Base-by-base conservation (phyloP, 1,140 invertebrate genomes). In the Melipona quadrifasciata region DNA sequence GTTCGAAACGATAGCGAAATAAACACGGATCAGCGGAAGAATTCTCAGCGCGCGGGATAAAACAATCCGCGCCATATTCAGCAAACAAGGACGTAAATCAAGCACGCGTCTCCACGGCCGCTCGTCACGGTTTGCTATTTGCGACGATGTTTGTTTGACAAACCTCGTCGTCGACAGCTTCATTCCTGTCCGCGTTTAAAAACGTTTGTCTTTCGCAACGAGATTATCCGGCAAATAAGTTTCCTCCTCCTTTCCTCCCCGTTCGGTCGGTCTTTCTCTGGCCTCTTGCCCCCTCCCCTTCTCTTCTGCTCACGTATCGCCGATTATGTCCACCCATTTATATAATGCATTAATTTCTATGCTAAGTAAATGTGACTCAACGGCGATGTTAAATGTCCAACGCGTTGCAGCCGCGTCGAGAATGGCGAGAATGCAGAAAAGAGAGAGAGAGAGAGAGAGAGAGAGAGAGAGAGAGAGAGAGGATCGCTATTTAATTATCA, bases 311-410 rank as follows among this genome's bases (percentile, higher is more conserved):
- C 24, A 1, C 4, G 27, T n/a, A 14, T 47, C 64, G 8, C 14
- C 24, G 53, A 51, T 58, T 57, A 68, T 53, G 65, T 51, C 79
- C 82, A 31, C 10, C 75, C 27, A 70, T 78, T 71, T 78, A 53
- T 83, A 64, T 83, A 79, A 83, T 61, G 55, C 82, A 67, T 83
- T 83, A 83, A 83, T 83, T 78, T 83, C 82, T 83, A 83, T 83
- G 82, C 75, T 58, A 61, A 51, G 65, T 34, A 34, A 79, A 61
- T 76, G 53, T 83, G 82, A 83, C 65, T 34, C 31, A 61, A 39
- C 75, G n/a, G 17, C 39, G 8, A 71, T 61, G 75, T n/a, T n/a
- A 83, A 83, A 83, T 79, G 65, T 31, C 74, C n/a, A 70, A 83
- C 65, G 74, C 34, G 24, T 47, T 78, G 19, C 61, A 68, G 24